phyloP scores from a whole-genome alignment of 2,113 vertebrate species.

The Oreotrochilus melanogaster region DNA sequence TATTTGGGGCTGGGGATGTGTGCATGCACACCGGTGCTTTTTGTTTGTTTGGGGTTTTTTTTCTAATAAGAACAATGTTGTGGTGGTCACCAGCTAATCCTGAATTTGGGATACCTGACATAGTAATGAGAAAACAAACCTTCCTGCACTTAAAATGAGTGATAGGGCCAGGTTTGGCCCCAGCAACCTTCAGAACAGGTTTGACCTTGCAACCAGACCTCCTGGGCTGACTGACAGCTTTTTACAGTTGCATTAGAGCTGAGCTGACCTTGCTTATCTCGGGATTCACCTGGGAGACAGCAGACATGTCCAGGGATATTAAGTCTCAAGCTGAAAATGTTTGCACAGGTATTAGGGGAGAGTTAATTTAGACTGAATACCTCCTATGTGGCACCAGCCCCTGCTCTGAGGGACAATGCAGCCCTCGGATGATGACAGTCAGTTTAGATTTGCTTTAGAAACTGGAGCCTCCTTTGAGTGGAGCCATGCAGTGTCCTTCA shows the following conservation, averaged over 20 bases:
- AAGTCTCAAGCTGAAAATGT: slow-evolving; percentile 67
- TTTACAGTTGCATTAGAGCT: slow-evolving; percentile 71
- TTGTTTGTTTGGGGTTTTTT: not conserved
- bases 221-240: slow-evolving; percentile 73
- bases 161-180: slow-evolving; percentile 62
- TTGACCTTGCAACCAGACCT: slow-evolving; percentile 75
- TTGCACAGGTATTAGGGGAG: slow-evolving; percentile 70
- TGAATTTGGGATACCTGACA: slow-evolving; percentile 67
- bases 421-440: not conserved
- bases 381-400: slow-evolving; percentile 60
- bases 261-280: slow-evolving; percentile 75
- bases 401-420: not conserved
- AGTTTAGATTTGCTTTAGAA: slow-evolving; percentile 1
- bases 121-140: slow-evolving; percentile 55
- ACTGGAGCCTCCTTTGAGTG: not conserved
- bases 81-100: slow-evolving; percentile 25
- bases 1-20: not conserved
- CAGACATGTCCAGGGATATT: slow-evolving; percentile 73
- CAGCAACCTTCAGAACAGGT: slow-evolving; percentile 72
- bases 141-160: slow-evolving; percentile 72
- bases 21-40: not conserved
- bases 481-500: not conserved
- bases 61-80: not conserved
- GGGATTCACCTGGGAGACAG: slow-evolving; percentile 75
- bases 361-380: slow-evolving; percentile 64